phyloP scores from a whole-genome alignment of 2,113 vertebrate species.

The Aptenodytes forsteri region DNA sequence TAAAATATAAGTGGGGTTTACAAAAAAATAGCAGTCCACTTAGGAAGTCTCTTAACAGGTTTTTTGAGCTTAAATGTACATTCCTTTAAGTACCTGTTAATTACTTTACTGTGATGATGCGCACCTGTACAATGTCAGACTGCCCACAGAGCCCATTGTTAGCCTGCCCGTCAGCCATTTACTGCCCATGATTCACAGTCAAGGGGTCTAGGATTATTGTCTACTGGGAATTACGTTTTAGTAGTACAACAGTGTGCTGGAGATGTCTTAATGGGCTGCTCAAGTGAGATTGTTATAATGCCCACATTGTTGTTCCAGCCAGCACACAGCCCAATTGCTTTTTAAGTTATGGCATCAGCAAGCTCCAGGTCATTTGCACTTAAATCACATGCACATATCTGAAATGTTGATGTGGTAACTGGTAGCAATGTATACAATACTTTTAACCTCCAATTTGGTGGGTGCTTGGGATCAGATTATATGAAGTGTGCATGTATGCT shows the following conservation, averaged over 20 bases:
- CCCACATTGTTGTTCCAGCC: constrained; percentile 44
- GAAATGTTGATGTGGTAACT: constrained; percentile 57
- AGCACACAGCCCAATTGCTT: constrained; percentile 14
- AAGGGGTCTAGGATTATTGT: constrained; percentile 51
- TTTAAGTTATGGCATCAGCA: constrained; percentile 58
- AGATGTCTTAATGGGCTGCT: constrained; percentile 59
- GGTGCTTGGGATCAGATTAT: constrained; percentile 47
- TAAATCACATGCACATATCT: constrained; percentile 54
- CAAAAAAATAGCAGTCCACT: constrained; percentile 50
- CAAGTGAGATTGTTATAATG: constrained; percentile 49
- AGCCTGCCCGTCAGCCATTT: constrained; percentile 45
- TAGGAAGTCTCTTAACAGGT: constrained; percentile 73
- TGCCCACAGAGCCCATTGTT: constrained; percentile 61
- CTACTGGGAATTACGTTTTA: constrained; percentile 64
- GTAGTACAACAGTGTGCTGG: constrained; percentile 34
- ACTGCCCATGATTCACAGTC: constrained; percentile 65
- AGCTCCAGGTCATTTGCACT: constrained; percentile 31
- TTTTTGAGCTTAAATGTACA: constrained; percentile 69
- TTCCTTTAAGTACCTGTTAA: constrained; percentile 73
- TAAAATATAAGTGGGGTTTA: constrained; percentile 62
- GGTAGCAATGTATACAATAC: constrained; percentile 57
- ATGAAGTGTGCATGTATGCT: neutral
- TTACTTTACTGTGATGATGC: constrained; percentile 68
- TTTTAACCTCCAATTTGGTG: constrained; percentile 59
- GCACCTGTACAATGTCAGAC: constrained; percentile 69